Evolutionary conservation across 1,140 invertebrate species (phyloP), one percentile per base, ranked within the genome.

Genomic region (Drosophila lacertosa): DNA sequence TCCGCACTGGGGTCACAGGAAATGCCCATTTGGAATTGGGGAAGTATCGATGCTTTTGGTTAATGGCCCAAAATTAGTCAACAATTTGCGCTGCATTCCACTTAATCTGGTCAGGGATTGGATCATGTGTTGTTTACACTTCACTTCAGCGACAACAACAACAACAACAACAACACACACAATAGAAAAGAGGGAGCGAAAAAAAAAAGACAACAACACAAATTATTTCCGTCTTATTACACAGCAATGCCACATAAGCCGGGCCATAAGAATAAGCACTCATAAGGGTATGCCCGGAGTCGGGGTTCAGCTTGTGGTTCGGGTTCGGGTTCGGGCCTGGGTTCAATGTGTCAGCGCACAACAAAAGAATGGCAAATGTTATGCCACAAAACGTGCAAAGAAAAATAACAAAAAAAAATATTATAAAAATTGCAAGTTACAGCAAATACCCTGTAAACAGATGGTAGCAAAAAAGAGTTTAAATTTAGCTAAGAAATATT

Each of bases 141-240:
- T 69, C 37, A 37, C n/a, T n/a, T n/a, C 47, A 45, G 22, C 54
- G 51, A 45, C 39, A 39, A 40, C 16, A 50, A 51, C 58, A 54
- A 59, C 16, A 62, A 57, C 22, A 51, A 42, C 18, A 29, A 58
- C 39, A 62, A 47, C 42, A 10, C 42, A 48, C 29, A 24, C 22
- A 51, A 18, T 42, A 33, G 15, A 44, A 47, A 44, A 44, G 18
- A 10, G 64, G 26, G 32, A 40, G 20, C 9, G 11, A 11, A 40
- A 40, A 45, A 51, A 45, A 54, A 58, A 47, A 58, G 24, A 48
- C 53, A 82, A 76, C 74, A 77, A 79, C 74, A 72, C 72, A 83
- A 88, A 78, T 81, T 81, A 88, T 82, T 88, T 86, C 82, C 82
- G 74, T 77, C 74, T 86, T 86, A 86, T 86, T 86, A 88, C 77